phyloP scores from a whole-genome alignment of 2,888 invertebrate species.

The Dugesia japonica region DNA sequence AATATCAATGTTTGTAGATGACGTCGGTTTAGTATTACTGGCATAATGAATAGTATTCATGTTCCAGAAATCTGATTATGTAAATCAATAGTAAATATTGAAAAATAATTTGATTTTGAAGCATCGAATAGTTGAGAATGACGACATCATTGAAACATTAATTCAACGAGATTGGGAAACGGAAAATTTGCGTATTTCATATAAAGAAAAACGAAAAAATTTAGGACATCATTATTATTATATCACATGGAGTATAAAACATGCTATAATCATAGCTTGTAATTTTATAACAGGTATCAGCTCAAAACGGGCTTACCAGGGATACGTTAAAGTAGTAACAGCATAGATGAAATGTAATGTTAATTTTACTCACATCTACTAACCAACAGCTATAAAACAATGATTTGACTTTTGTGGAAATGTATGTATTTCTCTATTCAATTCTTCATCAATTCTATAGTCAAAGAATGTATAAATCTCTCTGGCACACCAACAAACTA shows the following conservation, averaged over 20 bases:
- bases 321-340: background rate
- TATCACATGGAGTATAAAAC: background rate
- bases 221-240: background rate
- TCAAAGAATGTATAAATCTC: slow-evolving; percentile 9
- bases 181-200: background rate
- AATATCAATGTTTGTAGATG: slow-evolving; percentile 15
- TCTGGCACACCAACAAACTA: background rate
- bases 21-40: slow-evolving; percentile 5
- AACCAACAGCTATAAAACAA: background rate
- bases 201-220: background rate
- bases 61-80: background rate
- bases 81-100: background rate
- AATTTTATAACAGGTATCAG: background rate
- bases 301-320: background rate
- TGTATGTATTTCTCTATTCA: slow-evolving; percentile 14
- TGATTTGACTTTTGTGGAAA: slow-evolving; percentile 7
- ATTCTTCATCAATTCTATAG: slow-evolving; percentile 3
- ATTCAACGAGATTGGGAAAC: background rate
- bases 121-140: background rate
- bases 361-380: background rate
- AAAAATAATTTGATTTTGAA: background rate
- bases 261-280: background rate
- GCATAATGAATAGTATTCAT: slow-evolving; percentile 12
- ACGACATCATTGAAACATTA: background rate
- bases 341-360: slow-evolving; percentile 5